Evolutionary conservation across 2,888 invertebrate genomes (phyloP), one percentile per base, ranked within the genome.

Genomic region (Lasioglossum pauxillum): DNA sequence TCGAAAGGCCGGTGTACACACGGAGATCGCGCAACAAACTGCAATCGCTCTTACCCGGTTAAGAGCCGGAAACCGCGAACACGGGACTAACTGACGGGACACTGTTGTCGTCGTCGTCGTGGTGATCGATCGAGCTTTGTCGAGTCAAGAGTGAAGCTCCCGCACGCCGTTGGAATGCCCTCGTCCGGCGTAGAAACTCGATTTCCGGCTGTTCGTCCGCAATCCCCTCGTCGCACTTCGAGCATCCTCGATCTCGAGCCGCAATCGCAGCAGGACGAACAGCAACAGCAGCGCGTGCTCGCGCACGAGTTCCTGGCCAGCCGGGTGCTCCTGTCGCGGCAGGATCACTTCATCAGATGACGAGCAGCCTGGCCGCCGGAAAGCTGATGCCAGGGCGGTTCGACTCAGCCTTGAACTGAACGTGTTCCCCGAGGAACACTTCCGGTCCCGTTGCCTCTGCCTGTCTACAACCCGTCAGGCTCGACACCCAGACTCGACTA

Each of bases 331-430:
- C 81, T 92, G 60, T 91, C 92, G n/a, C 91, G 91, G 38, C 92
- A 92, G 85, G 93, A 93, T 90, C 91, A 92, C 88, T 89, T 88
- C 67, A 88, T 92, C 81, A 94, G 94, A 94, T 94, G 94, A 94
- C 94, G 92, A 94, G 94, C 91, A 91, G 93, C 93, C 88, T 83
- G 86, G 90, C 93, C 93, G 92, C 93, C 94, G 89, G 90, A 91
- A 92, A 93, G 92, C 93, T 92, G 90, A 92, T 89, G 92, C 91
- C 90, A 92, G 90, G 92, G 93, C 92, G 92, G 92, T 92, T 91
- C 84, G 77, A 89, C 83, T 86, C 88, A 80, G 82, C 90, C 86
- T 90, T 88, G 84, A 86, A 79, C 82, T 82, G 80, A 86, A 77
- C 77, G 78, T 35, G n/a, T 69, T 41, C n/a, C n/a, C 46, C 23